Evolutionary conservation across 2,888 invertebrate genomes (phyloP), one percentile per base, ranked within the genome.

Genomic region (Serrognathus titanus): DNA sequence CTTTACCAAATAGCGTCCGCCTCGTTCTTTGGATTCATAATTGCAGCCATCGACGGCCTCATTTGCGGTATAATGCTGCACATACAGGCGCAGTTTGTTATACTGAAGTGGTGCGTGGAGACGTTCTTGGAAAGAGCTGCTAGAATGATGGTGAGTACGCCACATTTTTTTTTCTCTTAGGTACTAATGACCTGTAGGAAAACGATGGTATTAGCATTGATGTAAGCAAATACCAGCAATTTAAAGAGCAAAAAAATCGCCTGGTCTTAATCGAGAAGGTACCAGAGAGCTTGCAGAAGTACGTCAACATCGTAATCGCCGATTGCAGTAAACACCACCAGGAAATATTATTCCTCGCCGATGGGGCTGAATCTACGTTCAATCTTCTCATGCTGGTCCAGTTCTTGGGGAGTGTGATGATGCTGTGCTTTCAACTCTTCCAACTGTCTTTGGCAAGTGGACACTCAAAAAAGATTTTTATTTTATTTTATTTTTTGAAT

Each of bases 381-480:
- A 58, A 48, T 36, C n/a, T 45, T 10, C 12, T 63, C 20, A 40
- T 62, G 12, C 49, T 63, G 9, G 53, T 62, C 16, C 57, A 62
- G 24, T 62, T 63, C 40, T 49, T 63, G 37, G 59, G 60, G 16
- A 55, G 55, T 46, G 39, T 63, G 8, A 36, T 55, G 31, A 38
- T 53, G 9, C 13, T 63, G 9, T 62, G 61, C 12, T 60, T 63
- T 10, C 58, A 53, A 36, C 50, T 63, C 6, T 63, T 61, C 51
- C 63, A 63, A 51, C 57, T 56, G 12, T 63, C 63, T 31, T 51
- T 63, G 43, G 63, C 61, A 58, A 53, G 24, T 5, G 24, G 6
- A 16, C 16, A 3, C 16, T 3, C 16, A 16, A 2, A 16, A 16
- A 3, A 31, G 2, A 7, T 31, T 31, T 31, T 31, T 3, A 6